Evolutionary conservation across 2,888 invertebrate species (phyloP), one percentile per base, ranked within the genome.

Genomic region (Pseudanteris insignis): DNA sequence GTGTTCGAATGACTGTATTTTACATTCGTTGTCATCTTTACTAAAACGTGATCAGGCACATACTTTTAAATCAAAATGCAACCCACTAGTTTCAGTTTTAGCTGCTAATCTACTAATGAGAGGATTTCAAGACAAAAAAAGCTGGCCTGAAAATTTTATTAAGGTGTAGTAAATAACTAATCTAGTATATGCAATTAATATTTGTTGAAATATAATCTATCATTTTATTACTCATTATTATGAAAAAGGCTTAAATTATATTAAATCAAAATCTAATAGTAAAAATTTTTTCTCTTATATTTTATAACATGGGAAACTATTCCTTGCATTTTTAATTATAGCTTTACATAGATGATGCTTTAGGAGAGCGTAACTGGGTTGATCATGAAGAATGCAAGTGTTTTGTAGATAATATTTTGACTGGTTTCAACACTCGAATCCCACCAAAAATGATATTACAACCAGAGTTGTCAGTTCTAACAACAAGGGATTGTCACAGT

Each of bases 361-460:
- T 95, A 1, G 94, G 92, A 30, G 97, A 98, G 73, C 84, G 96
- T 25, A 86, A 91, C 66, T 97, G 97, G 94, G 93, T 96, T 11
- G 97, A 97, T 76, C 89, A 91, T 69, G 88, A 91, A 0, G 91
- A 93, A 81, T 96, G 96, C 77, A 90, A 91, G 72, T 89, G 90
- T 12, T 91, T 96, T 76, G 92, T 94, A 0, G 93, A 94, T 69
- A 97, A 96, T 78, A 90, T 97, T 38, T 84, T 90, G 47, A 91
- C 91, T 0, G 92, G 91, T 1, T 92, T 94, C 79, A 88, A 87
- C 67, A 94, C 94, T 0, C 89, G 88, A 70, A 82, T 86, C 44
- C 91, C 92, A 0, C 88, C 92, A 0, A 84, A 88, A 33, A 85
- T 86, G 61, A 83, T 89, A 6, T 81, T 89, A 63, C 88, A 88